phyloP scores from a whole-genome alignment of 2,113 vertebrate species.

The Diadophis punctatus region DNA sequence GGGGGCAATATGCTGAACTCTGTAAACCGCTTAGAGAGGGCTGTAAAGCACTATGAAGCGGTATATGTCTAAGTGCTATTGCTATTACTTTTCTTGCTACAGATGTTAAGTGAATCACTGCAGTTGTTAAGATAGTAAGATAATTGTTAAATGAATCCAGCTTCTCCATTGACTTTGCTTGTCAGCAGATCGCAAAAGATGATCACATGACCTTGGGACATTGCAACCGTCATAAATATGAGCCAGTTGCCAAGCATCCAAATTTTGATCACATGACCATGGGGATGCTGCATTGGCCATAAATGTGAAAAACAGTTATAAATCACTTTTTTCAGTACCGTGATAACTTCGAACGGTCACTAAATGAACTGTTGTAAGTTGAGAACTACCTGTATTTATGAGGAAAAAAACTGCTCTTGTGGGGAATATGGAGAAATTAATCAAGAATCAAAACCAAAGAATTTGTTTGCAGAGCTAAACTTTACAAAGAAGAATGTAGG shows the following conservation, averaged over 20 bases:
- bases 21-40: no score
- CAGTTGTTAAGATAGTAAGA: not conserved
- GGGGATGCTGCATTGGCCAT: not conserved
- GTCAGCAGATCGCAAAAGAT: no score
- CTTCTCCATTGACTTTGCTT: not conserved
- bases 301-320: not conserved
- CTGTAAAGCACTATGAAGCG: no score
- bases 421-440: not conserved
- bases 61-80: no score
- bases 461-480: not conserved
- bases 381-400: not conserved
- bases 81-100: no score
- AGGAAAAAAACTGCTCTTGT: not conserved
- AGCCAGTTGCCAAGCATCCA: not conserved
- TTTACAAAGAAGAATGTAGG: not conserved
- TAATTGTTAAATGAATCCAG: not conserved
- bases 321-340: not conserved
- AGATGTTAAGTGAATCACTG: not conserved
- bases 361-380: not conserved
- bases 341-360: not conserved
- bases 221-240: not conserved
- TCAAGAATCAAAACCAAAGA: not conserved
- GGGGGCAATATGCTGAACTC: no score
- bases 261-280: not conserved
- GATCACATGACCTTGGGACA: no score